Percentiles rank a stretch among this genome's conserved stretches.
These are phyloP conservation scores for Eudemis profundana DNA, from an alignment of 2,888 invertebrate genomes.

Conservation along the genomic window DNA sequence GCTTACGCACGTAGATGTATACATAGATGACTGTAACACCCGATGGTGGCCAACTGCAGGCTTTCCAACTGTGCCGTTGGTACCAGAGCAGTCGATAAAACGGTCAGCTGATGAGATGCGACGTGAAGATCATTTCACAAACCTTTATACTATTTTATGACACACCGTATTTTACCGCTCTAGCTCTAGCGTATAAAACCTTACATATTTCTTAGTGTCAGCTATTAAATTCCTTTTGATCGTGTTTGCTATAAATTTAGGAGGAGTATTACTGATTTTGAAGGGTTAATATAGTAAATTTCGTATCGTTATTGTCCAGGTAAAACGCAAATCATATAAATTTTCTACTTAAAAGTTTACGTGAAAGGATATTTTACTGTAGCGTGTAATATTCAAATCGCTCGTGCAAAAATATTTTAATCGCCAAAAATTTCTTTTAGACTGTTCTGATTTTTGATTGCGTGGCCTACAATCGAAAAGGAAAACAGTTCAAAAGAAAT, in stretches of 20 bases:
- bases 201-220: slow-evolving; percentile 53
- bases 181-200: slow-evolving; percentile 51
- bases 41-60: no score
- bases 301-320: slow-evolving; percentile 30
- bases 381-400: neutral
- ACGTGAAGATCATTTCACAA: slow-evolving; percentile 55
- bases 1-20: no score
- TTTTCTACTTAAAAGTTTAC: neutral
- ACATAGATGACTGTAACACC: no score
- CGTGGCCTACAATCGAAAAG: no score
- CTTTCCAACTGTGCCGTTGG: no score
- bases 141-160: slow-evolving; percentile 56
- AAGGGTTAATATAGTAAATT: slow-evolving; percentile 38
- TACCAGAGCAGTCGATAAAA: slow-evolving; percentile 57
- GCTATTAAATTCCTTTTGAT: slow-evolving; percentile 52
- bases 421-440: neutral
- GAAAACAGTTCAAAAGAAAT: no score
- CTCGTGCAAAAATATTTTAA: neutral
- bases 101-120: slow-evolving; percentile 60
- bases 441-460: no score
- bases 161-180: slow-evolving; percentile 55
- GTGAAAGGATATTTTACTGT: neutral
- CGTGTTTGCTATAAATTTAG: slow-evolving; percentile 49
- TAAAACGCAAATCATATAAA: slow-evolving; percentile 18
- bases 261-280: slow-evolving; percentile 45